phyloP scores from a whole-genome alignment of 2,888 invertebrate genomes.

The Catocala sponsa region DNA sequence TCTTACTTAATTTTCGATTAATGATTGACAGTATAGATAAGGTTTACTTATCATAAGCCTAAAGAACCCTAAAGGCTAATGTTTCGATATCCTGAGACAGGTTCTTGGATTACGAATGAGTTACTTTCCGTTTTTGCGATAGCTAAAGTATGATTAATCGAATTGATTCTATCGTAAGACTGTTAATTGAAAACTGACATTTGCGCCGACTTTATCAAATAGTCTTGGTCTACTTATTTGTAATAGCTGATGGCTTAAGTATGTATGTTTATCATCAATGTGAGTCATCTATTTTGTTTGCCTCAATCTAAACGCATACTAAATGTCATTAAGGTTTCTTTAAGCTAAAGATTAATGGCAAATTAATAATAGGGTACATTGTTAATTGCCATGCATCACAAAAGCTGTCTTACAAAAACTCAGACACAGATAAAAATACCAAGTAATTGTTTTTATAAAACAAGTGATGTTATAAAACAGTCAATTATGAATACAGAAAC shows the following conservation, averaged over 20 bases:
- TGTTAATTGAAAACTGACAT: slow-evolving; percentile 68
- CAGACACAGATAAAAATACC: slow-evolving; percentile 20
- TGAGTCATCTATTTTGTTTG: not conserved
- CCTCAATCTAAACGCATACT: too few relatives aligned
- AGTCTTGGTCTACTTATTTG: slow-evolving; percentile 26
- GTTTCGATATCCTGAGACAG: slow-evolving; percentile 55
- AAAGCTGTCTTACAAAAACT: slow-evolving; percentile 19
- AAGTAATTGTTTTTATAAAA: slow-evolving; percentile 36
- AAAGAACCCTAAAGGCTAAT: slow-evolving; percentile 42
- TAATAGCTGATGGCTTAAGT: not conserved
- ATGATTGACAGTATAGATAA: slow-evolving; percentile 32
- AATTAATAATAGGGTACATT: slow-evolving; percentile 12
- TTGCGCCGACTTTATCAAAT: slow-evolving; percentile 37
- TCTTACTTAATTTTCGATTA: slow-evolving; percentile 26
- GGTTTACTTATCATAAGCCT: slow-evolving; percentile 31
- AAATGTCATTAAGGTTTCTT: too few relatives aligned
- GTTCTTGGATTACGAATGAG: slow-evolving; percentile 58
- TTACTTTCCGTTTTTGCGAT: slow-evolving; percentile 67
- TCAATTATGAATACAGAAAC: slow-evolving; percentile 48
- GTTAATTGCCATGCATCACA: slow-evolving; percentile 12
- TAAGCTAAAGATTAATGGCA: slow-evolving; percentile 1
- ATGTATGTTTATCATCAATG: not conserved
- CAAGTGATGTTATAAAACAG: slow-evolving; percentile 37
- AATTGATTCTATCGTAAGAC: slow-evolving; percentile 63
- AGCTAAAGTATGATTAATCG: slow-evolving; percentile 70